phyloP scores from a whole-genome alignment of 2,113 vertebrate species.

The Myrmecophaga tridactyla region DNA sequence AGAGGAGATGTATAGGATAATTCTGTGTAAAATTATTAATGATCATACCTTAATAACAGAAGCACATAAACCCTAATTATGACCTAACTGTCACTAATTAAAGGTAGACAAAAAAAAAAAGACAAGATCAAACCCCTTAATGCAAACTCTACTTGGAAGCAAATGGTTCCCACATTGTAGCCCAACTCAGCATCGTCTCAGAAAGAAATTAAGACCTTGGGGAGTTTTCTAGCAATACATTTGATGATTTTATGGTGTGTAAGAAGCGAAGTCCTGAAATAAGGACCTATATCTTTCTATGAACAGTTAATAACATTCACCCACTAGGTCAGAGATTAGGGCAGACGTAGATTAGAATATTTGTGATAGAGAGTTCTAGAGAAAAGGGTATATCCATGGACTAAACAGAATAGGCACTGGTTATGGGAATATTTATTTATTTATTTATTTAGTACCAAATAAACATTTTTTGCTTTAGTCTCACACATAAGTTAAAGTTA shows the following conservation, averaged over 20 bases:
- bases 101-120: background rate
- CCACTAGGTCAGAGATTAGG: background rate
- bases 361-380: background rate
- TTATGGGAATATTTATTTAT: background rate
- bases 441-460: too few relatives aligned
- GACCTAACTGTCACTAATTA: background rate
- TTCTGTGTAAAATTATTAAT: background rate
- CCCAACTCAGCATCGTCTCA: background rate
- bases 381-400: too few relatives aligned
- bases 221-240: background rate
- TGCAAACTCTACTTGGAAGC: background rate
- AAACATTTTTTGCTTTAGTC: too few relatives aligned
- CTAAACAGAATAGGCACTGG: background rate
- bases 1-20: background rate
- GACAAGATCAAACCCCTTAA: background rate
- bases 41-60: background rate
- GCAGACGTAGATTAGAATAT: background rate
- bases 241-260: background rate
- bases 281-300: background rate
- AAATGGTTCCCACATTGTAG: background rate
- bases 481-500: too few relatives aligned
- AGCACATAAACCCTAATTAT: background rate
- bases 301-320: background rate
- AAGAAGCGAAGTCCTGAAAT: background rate
- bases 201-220: background rate